A percentile compares a stretch with the other conserved stretches of the same genome.
Evolutionary conservation across 2,888 invertebrate species (phyloP).

Genomic region (Plebejus melissa): DNA sequence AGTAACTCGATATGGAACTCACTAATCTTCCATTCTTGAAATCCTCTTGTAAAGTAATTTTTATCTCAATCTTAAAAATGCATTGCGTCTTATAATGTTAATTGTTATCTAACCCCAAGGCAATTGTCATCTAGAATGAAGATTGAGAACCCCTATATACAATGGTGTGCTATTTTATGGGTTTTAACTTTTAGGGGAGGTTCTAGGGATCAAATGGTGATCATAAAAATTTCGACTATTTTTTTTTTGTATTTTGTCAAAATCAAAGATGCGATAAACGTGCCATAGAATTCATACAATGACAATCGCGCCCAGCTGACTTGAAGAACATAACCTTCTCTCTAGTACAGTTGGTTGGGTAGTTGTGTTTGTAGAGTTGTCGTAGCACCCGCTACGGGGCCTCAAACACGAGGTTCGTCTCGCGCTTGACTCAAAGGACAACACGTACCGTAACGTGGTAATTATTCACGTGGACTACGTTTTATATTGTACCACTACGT

Average conservation of each 20-base stretch:
- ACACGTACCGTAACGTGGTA: slow-evolving; percentile 2
- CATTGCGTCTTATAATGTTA: too few relatives aligned
- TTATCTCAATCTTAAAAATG: too few relatives aligned
- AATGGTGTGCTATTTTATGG: not conserved
- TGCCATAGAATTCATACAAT: not conserved
- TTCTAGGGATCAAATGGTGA: not conserved
- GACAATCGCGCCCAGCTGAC: too few relatives aligned
- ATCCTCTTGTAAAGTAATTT: too few relatives aligned
- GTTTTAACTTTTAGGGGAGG: not conserved
- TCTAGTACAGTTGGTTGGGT: not conserved
- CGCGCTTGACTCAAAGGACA: not conserved
- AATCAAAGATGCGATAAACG: not conserved
- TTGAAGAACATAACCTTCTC: too few relatives aligned
- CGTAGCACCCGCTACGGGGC: not conserved
- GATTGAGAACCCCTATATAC: slow-evolving; percentile 1
- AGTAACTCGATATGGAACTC: too few relatives aligned
- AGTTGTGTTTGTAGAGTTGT: not conserved
- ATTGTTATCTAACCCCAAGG: too few relatives aligned
- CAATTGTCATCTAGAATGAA: not conserved
- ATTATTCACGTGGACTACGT: slow-evolving; percentile 14
- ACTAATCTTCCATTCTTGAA: too few relatives aligned
- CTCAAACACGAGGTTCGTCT: not conserved
- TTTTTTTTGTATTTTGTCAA: too few relatives aligned
- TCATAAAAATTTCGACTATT: not conserved
- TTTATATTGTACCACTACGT: slow-evolving; percentile 18